Evolutionary conservation across 2,888 invertebrate genomes (phyloP).

Genomic region (Drosophila atroscutellata): DNA sequence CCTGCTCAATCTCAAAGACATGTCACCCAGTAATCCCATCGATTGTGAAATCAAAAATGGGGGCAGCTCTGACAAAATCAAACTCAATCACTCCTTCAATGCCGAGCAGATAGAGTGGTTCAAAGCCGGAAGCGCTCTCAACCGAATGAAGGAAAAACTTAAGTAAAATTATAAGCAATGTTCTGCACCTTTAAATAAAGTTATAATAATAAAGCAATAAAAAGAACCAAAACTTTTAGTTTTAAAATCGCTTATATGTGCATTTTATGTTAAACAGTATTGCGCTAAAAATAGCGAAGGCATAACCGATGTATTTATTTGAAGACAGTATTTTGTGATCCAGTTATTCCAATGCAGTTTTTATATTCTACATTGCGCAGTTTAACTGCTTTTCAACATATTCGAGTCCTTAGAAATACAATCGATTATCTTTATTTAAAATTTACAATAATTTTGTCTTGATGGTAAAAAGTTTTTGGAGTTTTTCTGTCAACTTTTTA

Average conservation of each 20-base stretch:
- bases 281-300: too few relatives aligned
- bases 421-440: neutral
- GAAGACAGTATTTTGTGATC: too few relatives aligned
- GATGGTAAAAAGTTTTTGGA: neutral
- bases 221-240: neutral
- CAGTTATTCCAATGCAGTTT: too few relatives aligned
- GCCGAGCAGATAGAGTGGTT: conserved; percentile 99
- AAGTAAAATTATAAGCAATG: neutral
- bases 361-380: too few relatives aligned
- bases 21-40: conserved; percentile 96
- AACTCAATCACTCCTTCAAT: conserved; percentile 97
- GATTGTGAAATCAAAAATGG: conserved; percentile 96
- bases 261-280: too few relatives aligned
- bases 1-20: conserved; percentile 92
- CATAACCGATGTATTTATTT: too few relatives aligned
- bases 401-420: neutral
- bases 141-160: conserved; percentile 95
- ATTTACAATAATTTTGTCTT: neutral
- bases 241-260: too few relatives aligned
- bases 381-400: too few relatives aligned
- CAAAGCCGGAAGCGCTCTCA: conserved; percentile 98
- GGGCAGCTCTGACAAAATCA: conserved; percentile 92
- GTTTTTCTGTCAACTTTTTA: neutral
- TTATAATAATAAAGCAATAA: neutral
- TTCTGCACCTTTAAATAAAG: too few relatives aligned